Conservation (phyloP, 2,113 vertebrate genomes). For the Vidua macroura region DNA sequence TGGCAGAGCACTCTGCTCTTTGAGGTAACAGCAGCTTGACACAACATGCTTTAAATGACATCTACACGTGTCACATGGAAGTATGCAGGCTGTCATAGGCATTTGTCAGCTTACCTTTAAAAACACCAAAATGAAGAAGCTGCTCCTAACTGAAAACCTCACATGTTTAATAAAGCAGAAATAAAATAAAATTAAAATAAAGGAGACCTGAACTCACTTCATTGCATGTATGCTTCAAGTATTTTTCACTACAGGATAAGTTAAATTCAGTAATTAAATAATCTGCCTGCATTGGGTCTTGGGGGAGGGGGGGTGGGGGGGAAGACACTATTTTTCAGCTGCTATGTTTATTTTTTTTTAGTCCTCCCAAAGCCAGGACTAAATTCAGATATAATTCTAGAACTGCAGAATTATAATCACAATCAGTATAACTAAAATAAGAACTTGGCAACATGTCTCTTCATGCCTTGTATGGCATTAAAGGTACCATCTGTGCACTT, state of each 20-base stretch:
- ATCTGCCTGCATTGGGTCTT: not conserved
- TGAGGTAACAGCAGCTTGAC: not conserved
- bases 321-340: not conserved
- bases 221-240: not conserved
- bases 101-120: not conserved
- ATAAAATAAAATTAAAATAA: not conserved
- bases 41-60: not conserved
- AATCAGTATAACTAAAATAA: conserved; percentile 34
- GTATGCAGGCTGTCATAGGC: not conserved
- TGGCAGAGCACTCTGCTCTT: not conserved
- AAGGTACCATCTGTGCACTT: conserved; percentile 27
- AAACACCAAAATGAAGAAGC: not conserved
- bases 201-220: not conserved
- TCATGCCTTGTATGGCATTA: conserved; percentile 34
- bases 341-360: not conserved
- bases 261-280: not conserved
- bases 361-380: not conserved
- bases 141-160: not conserved
- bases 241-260: not conserved
- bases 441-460: conserved; percentile 25
- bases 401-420: conserved; percentile 7
- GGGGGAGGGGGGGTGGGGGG: rapidly evolving
- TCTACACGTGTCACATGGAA: not conserved
- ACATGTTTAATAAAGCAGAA: not conserved
- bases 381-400: conserved; percentile 7